These are phyloP conservation scores for Cistogaster globosa DNA, from an alignment of 2,888 invertebrate genomes.

Conservation along the genomic window DNA sequence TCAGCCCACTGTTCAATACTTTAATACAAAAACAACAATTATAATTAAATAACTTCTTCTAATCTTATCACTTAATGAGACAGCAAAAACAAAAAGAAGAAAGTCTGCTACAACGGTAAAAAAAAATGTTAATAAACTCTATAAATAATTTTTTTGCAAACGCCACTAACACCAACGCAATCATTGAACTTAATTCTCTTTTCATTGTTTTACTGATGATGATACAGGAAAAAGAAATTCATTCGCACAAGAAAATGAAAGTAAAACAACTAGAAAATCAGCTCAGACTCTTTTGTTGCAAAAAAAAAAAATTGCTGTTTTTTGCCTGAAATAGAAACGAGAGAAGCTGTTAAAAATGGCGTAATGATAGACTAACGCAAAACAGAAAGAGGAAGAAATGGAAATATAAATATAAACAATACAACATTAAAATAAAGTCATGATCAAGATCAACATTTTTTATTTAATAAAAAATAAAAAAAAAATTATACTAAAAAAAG, in stretches of 20 bases:
- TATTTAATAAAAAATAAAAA: background rate
- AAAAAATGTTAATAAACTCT: constrained; percentile 46
- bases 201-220: constrained; percentile 18
- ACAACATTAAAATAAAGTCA: constrained; percentile 70
- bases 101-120: background rate
- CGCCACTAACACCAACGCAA: constrained; percentile 28
- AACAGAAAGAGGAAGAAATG: constrained; percentile 2
- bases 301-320: background rate
- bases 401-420: constrained; percentile 43
- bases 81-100: background rate
- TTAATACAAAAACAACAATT: background rate
- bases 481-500: constrained; percentile 16
- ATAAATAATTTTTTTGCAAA: background rate
- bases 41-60: background rate
- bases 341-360: constrained; percentile 23
- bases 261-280: constrained; percentile 72
- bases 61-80: constrained; percentile 33
- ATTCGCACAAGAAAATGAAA: constrained; percentile 71
- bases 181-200: constrained; percentile 33
- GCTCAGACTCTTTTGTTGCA: background rate
- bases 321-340: constrained; percentile 18
- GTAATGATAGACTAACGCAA: background rate
- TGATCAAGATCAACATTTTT: constrained; percentile 66
- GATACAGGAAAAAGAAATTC: constrained; percentile 51
- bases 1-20: no score